Percentiles rank a stretch among this genome's conserved stretches.
Conservation (phyloP, 2,113 vertebrate species). For the Ptychochromis oligacanthus region DNA sequence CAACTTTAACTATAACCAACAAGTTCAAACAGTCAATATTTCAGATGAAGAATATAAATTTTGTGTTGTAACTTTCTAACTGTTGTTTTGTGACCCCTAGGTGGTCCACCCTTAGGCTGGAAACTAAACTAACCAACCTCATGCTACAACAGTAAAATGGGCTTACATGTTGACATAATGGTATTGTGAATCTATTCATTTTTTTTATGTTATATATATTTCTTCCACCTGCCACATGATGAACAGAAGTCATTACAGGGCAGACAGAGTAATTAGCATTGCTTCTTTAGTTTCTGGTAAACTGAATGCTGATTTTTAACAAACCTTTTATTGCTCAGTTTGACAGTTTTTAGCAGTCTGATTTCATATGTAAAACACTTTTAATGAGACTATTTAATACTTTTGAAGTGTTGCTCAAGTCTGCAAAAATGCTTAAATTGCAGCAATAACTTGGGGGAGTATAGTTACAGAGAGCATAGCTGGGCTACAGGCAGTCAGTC, state of each 20-base stretch:
- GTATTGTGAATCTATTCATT: too few species aligned
- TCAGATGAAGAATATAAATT: not conserved
- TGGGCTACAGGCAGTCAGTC: not conserved
- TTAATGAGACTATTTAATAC: not conserved
- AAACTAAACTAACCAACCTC: not conserved
- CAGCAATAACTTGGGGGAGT: slow-evolving; percentile 33
- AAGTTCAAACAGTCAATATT: not conserved
- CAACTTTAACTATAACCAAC: not conserved
- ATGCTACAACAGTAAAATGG: not conserved
- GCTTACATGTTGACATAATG: not conserved
- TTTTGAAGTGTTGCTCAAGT: not conserved
- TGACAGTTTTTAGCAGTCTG: not conserved
- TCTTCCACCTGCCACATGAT: not conserved
- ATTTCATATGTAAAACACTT: not conserved
- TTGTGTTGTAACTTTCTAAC: not conserved
- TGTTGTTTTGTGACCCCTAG: too few species aligned
- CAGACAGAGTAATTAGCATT: not conserved
- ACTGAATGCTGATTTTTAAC: too few species aligned
- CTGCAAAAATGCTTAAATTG: not conserved
- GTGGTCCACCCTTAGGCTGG: not conserved
- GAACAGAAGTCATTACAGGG: not conserved
- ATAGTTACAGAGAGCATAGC: not conserved
- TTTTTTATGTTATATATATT: not conserved
- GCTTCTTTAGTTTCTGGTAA: not conserved
- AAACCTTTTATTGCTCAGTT: not conserved